phyloP scores from a whole-genome alignment of 2,797 vertebrate genomes.

The Vespertilio murinus region DNA sequence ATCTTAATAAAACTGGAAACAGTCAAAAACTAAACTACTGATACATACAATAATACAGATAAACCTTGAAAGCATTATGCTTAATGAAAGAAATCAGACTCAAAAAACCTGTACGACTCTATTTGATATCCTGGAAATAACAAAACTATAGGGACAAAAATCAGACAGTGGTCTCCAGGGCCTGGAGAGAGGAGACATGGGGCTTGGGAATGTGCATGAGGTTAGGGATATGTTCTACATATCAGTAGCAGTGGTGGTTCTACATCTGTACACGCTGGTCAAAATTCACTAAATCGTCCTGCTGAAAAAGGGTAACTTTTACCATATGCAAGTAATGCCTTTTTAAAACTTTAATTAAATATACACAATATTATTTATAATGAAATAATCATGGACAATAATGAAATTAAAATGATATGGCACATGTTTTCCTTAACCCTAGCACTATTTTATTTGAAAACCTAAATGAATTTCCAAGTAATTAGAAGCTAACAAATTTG shows the following conservation, averaged over 20 bases:
- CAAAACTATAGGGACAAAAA: neutral
- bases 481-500: neutral
- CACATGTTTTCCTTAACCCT: neutral
- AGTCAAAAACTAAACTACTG: neutral
- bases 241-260: neutral
- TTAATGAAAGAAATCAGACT: neutral
- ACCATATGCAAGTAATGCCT: neutral
- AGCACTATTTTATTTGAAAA: neutral
- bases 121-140: neutral
- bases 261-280: neutral
- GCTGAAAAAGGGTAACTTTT: neutral
- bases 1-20: neutral
- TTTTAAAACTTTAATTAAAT: neutral
- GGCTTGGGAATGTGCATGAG: rapidly evolving
- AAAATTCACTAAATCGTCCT: neutral
- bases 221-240: neutral
- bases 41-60: neutral
- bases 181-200: neutral
- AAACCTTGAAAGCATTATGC: neutral
- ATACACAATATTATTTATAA: neutral
- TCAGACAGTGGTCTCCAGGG: neutral
- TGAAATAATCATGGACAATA: constrained; percentile 3
- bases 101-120: neutral
- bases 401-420: neutral
- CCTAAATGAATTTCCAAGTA: neutral